Percentiles rank a stretch among this genome's conserved stretches.
Evolutionary conservation across 2,113 vertebrate species (phyloP).

Genomic region (Cyanocitta stelleri): DNA sequence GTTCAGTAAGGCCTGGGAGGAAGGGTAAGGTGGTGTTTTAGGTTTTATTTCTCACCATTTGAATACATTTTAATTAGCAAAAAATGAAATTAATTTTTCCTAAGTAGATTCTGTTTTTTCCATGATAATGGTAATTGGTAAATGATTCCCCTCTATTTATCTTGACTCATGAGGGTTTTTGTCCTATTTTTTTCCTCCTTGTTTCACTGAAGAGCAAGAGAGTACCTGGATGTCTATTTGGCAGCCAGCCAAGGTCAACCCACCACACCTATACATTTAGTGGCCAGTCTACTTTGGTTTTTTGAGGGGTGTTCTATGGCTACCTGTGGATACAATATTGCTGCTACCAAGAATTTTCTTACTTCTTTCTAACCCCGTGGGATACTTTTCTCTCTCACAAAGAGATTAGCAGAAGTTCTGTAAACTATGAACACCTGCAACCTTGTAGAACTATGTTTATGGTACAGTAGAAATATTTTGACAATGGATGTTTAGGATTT

Average conservation of each 20-base stretch:
- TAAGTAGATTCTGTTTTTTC: not conserved
- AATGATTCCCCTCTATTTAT: not conserved
- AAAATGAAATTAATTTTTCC: not conserved
- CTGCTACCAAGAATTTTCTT: too few relatives aligned
- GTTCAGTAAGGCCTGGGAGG: not conserved
- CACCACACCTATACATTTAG: not conserved
- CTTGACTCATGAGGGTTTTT: not conserved
- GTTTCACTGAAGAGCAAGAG: not conserved
- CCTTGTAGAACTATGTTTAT: too few relatives aligned
- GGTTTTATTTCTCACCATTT: not conserved
- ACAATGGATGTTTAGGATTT: too few relatives aligned
- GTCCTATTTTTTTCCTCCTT: not conserved
- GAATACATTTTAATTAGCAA: not conserved
- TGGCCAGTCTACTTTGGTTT: not conserved
- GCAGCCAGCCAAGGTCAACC: not conserved
- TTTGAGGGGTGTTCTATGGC: not conserved
- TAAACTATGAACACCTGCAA: too few relatives aligned
- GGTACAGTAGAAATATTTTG: too few relatives aligned
- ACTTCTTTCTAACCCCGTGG: too few relatives aligned
- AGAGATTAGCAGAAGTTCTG: too few relatives aligned
- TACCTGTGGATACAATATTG: not conserved
- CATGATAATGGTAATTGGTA: rapidly evolving
- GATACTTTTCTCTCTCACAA: too few relatives aligned
- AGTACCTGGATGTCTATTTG: rapidly evolving
- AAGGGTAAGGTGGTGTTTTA: not conserved